Percentiles rank a stretch among this genome's conserved stretches.
These are phyloP conservation scores for Tetramorium simillimum DNA, from an alignment of 1,140 invertebrate genomes.

Conservation along the genomic window DNA sequence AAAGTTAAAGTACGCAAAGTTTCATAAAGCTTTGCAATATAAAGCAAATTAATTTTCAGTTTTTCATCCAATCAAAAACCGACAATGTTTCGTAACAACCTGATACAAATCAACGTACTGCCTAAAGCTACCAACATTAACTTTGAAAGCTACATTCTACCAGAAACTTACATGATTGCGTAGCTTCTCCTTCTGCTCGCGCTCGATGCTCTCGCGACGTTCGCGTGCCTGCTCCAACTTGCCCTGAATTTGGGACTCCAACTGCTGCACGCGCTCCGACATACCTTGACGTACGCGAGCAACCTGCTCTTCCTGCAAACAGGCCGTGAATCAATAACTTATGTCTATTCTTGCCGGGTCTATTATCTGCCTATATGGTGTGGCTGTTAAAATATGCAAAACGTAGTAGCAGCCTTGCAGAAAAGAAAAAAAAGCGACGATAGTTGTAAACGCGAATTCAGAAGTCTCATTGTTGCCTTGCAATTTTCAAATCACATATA, in stretches of 20 bases:
- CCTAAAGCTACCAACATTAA: slow-evolving; percentile 36
- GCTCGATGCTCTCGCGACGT: slow-evolving; percentile 89
- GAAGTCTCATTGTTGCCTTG: background rate
- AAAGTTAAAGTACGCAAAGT: background rate
- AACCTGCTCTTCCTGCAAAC: slow-evolving; percentile 90
- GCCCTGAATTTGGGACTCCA: slow-evolving; percentile 89
- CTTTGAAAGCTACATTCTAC: background rate
- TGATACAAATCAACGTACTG: slow-evolving; percentile 43
- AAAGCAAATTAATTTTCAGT: background rate
- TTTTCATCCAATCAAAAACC: background rate
- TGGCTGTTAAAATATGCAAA: slow-evolving; percentile 47
- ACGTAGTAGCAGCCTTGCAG: background rate
- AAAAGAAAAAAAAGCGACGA: slow-evolving; percentile 47
- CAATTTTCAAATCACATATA: background rate
- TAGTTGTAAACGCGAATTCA: background rate
- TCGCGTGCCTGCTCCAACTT: slow-evolving; percentile 90
- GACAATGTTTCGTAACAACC: slow-evolving; percentile 17
- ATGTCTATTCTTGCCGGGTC: slow-evolving; percentile 18
- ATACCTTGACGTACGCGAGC: slow-evolving; percentile 88
- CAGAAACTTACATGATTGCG: slow-evolving; percentile 90
- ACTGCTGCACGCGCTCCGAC: slow-evolving; percentile 88
- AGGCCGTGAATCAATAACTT: slow-evolving; percentile 37
- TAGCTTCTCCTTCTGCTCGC: slow-evolving; percentile 91
- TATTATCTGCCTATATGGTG: slow-evolving; percentile 35
- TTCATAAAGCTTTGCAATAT: background rate